Evolutionary conservation across 2,888 invertebrate species (phyloP).

Genomic region (Drosophila sordidula): DNA sequence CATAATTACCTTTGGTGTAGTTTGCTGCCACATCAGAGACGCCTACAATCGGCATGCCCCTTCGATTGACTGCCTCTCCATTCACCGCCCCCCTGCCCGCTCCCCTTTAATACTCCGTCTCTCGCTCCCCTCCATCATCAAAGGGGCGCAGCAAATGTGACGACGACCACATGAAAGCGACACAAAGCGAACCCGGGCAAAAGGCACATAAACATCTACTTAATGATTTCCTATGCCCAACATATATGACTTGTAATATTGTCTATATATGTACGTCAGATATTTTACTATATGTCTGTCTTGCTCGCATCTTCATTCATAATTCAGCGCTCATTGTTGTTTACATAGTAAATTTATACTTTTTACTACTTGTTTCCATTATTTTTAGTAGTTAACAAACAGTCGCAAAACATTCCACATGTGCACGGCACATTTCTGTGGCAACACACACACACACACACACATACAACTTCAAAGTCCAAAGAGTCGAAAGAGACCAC

Average conservation of each 20-base stretch:
- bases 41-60: slow-evolving; percentile 40
- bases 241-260: slow-evolving; percentile 25
- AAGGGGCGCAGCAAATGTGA: slow-evolving; percentile 61
- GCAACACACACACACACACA: slow-evolving; percentile 10
- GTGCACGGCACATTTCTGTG: slow-evolving; percentile 62
- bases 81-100: background rate
- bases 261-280: slow-evolving; percentile 16
- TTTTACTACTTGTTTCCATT: slow-evolving; percentile 81
- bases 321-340: slow-evolving; percentile 68
- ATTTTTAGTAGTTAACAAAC: slow-evolving; percentile 80
- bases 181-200: slow-evolving; percentile 29
- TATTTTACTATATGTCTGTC: slow-evolving; percentile 1
- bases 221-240: slow-evolving; percentile 73
- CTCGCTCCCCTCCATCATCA: slow-evolving; percentile 38
- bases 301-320: slow-evolving; percentile 59
- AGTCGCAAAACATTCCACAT: slow-evolving; percentile 63
- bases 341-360: slow-evolving; percentile 81
- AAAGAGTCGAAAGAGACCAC: slow-evolving; percentile 35
- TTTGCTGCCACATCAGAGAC: slow-evolving; percentile 73
- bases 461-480: slow-evolving; percentile 62
- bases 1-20: slow-evolving; percentile 67
- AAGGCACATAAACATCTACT: slow-evolving; percentile 76
- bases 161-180: slow-evolving; percentile 77
- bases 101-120: slow-evolving; percentile 1
- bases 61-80: slow-evolving; percentile 31